Evolutionary conservation across 2,113 vertebrate genomes (phyloP), one percentile per base, ranked within the genome.

Genomic region (Daphoenositta chrysoptera): DNA sequence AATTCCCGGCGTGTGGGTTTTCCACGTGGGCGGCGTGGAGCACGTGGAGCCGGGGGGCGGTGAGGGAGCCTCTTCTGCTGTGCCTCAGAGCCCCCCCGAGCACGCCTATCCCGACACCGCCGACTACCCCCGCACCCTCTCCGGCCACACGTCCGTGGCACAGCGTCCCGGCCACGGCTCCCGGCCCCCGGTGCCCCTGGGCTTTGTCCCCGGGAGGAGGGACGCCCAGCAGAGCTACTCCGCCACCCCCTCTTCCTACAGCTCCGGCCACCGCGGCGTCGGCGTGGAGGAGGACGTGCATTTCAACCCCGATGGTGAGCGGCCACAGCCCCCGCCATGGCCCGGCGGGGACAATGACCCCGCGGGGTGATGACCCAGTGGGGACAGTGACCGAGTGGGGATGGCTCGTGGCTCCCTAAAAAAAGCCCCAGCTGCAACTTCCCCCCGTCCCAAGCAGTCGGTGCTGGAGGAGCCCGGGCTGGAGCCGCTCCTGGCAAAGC

Each of bases 1-100:
- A 2, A 85, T 98, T 23, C 98, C 98, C 1, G 99, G 99, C 2
- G 96, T 99, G 57, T 99, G 99, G 99, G 98, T 98, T 56, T 99
- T 99, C 97, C 99, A 98, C 33, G 98, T 99, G 22, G 98, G 99
- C 69, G 98, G 98, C 76, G 26, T 69, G 11, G 96, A 98, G 66
- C 99, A 98, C 2, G 97, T 99, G 51, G 97, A 98, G 70, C 98
- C 99, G 0, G 98, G 98, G 3, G 71, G 93, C 0, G 9, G 70
- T 0, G 65, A 97, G 17, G 87, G 88, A 37, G 5, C 50, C 1
- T 5, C 18, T 45, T 54, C 87, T 4, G 7, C 18, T 0, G 10
- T 17, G 1, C 42, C 23, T 0, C 88, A 45, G 57, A 80, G 44
- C 64, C 60, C 24, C 60, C 33, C 72, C 0, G 12, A 45, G 71